Base-by-base conservation (phyloP, 2,888 invertebrate species). In the Megaustenia siamemsis region DNA sequence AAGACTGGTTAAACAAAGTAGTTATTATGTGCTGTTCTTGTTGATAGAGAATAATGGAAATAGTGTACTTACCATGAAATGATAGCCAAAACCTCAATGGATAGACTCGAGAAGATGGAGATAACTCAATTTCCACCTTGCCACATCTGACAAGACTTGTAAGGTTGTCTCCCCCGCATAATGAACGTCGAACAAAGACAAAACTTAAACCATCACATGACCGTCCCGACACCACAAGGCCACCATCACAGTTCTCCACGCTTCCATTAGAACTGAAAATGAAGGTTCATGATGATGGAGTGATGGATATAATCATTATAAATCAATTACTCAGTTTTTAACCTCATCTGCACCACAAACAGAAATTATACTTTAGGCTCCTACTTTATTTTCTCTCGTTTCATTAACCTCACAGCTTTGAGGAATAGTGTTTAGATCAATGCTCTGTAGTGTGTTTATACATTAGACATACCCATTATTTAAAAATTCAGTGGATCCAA, bases 31-130 rank as follows among this genome's bases (percentile, higher is more conserved):
- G n/a, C n/a, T n/a, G n/a, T n/a, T n/a, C n/a, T n/a, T n/a, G n/a
- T n/a, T n/a, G n/a, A n/a, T n/a, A n/a, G n/a, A n/a, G n/a, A 10
- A 24, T 2, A 45, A 75, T 49, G 49, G 12, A 28, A 28, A 15
- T 12, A 2, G 12, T 10, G 6, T 73, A 4, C 63, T 76, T 28
- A 83, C 82, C 82, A 28, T 76, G 66, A n/a, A 83, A 83, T 21
- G 75, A 75, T 49, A 83, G n/a, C 82, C 82, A 83, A 76, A 83
- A 83, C 28, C 76, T 75, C 32, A 83, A 32, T 6, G 76, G 82
- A 43, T 83, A 83, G n/a, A 76, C 63, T 45, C 38, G n/a, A 6
- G 32, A 45, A 35, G 76, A 66, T 18, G 35, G 45, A 35, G 63
- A 75, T 18, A 83, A 56, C 28, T 76, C 82, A 35, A 83, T 76